Conservation (phyloP, 2,888 invertebrate species). For the Geophilus truncorum region DNA sequence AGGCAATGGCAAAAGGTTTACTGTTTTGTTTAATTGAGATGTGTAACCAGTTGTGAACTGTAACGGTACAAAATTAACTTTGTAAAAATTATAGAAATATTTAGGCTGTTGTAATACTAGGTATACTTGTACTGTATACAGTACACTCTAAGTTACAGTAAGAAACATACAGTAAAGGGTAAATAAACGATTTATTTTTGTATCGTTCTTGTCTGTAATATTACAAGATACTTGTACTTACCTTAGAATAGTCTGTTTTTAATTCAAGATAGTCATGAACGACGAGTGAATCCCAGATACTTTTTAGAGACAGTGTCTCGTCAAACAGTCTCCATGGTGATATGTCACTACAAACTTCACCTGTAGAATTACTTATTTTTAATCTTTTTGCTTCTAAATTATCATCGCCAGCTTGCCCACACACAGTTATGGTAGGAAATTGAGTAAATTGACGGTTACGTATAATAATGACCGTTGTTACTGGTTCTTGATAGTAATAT, state of each 20-base stretch:
- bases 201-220: too few relatives aligned
- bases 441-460: not conserved
- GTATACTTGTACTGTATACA: too few relatives aligned
- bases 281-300: not conserved
- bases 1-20: not conserved
- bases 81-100: too few relatives aligned
- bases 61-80: too few relatives aligned
- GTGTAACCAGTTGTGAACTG: not conserved
- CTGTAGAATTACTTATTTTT: not conserved
- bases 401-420: not conserved
- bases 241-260: not conserved
- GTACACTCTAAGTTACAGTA: too few relatives aligned
- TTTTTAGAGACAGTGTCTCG: not conserved
- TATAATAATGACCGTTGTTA: not conserved
- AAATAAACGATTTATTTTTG: too few relatives aligned
- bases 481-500: not conserved
- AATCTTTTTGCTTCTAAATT: too few relatives aligned
- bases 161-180: too few relatives aligned
- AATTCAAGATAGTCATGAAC: not conserved
- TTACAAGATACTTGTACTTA: too few relatives aligned
- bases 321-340: not conserved
- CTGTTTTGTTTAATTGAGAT: not conserved
- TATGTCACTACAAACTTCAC: not conserved
- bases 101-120: too few relatives aligned
- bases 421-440: not conserved